Evolutionary conservation across 2,888 invertebrate species (phyloP).

Genomic region (Rhagium mordax): DNA sequence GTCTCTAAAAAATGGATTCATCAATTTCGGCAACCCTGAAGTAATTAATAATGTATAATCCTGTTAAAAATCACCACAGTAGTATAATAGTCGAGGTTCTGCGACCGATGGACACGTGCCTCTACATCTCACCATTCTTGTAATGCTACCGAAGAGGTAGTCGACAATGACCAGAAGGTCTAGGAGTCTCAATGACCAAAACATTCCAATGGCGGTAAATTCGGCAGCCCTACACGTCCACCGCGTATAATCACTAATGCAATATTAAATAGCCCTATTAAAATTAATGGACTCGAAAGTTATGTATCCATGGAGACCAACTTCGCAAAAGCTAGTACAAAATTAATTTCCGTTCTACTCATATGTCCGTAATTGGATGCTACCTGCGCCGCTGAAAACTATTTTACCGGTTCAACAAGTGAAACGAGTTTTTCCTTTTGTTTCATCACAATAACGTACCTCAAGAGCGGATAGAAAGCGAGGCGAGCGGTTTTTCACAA

Average conservation of each 20-base stretch:
- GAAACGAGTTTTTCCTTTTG: constrained; percentile 27
- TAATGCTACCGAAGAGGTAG: too few species aligned
- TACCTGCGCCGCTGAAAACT: constrained; percentile 19
- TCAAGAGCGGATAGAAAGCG: not conserved
- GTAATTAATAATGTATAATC: not conserved
- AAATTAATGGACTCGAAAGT: not conserved
- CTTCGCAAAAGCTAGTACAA: not conserved
- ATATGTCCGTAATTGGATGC: constrained; percentile 12
- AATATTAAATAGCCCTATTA: not conserved
- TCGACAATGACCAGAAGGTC: too few species aligned
- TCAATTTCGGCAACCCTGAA: not conserved
- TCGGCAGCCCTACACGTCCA: not conserved
- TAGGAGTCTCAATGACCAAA: too few species aligned
- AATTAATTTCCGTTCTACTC: constrained; percentile 10
- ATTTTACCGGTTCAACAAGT: constrained; percentile 21
- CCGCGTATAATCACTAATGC: not conserved
- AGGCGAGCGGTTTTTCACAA: constrained; percentile 16
- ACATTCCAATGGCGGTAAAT: too few species aligned
- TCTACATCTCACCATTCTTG: too few species aligned
- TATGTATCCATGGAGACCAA: not conserved
- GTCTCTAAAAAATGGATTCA: not conserved
- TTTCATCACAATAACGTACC: constrained; percentile 1
- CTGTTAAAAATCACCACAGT: not conserved
- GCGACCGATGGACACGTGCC: too few species aligned
- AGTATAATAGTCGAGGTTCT: too few species aligned